Evolutionary conservation across 2,797 vertebrate species (phyloP), one percentile per base, ranked within the genome.

Genomic region (Neoniphon sammara): DNA sequence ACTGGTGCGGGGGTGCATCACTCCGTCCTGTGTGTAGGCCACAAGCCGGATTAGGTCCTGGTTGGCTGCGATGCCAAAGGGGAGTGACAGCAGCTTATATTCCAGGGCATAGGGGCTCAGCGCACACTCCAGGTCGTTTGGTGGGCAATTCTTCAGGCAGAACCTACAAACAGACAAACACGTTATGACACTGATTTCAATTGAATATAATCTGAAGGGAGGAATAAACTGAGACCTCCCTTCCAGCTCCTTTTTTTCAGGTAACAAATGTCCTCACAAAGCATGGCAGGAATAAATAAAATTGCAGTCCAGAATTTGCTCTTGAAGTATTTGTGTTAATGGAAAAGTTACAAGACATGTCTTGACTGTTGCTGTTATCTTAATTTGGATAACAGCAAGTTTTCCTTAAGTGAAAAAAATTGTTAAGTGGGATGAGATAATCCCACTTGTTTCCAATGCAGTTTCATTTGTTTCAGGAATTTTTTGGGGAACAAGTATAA

Each of bases 31-130:
- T 0, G 98, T 99, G 89, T 98, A 99, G 67, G 97, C 97, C 73
- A 98, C 97, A 85, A 99, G 93, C 0, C 98, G 92, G 93, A 99
- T 97, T 69, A 99, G 93, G 90, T 99, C 98, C 93, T 98, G 98
- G 88, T 97, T 96, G 31, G 96, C 96, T 0, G 96, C 95, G 9
- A 99, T 99, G 85, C 97, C 97, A 0, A 96, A 97, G 7, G 98
- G 98, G 54, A 99, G 96, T 1, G 97, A 97, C 65, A 99, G 94
- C 55, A 99, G 92, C 87, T 99, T 99, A 93, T 99, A 99, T 85
- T 99, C 97, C 92, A 99, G 91, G 0, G 97, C 96, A 0, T 97
- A 99, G 0, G 96, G 96, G 80, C 97, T 98, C 76, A 95, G 93
- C 0, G 96, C 93, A 20, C 98, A 99, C 78, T 98, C 97, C 91